Evolutionary conservation across 2,888 invertebrate species (phyloP), one percentile per base, ranked within the genome.

Genomic region (Drosophila antonietae): DNA sequence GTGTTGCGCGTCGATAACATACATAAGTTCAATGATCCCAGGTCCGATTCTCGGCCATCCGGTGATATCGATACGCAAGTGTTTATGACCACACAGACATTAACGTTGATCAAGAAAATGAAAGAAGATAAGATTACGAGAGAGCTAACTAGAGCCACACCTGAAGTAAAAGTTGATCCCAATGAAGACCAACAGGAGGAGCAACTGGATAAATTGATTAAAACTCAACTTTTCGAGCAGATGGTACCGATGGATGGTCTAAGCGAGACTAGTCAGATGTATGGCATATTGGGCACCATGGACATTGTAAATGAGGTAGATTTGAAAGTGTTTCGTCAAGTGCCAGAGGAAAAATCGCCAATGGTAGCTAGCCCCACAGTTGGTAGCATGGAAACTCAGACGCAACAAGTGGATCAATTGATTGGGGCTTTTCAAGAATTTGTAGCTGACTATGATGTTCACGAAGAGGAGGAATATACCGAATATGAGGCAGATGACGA

Each of bases 401-500:
- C 75, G 0, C 35, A 31, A 0, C n/a, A 37, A 1, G 53, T 60
- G 14, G 73, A 75, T 60, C 37, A 70, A 8, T 10, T 78, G 2
- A 64, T 75, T 28, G 49, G 68, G 10, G 46, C 51, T 1, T 33
- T 80, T 0, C 51, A 63, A 4, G 43, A 70, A 14, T 31, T 78
- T 0, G n/a, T 78, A 18, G 37, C 12, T 2, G 39, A 28, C 3
- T 55, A 55, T n/a, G 18, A 49, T 10, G 15, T 3, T n/a, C 0
- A 4, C 6, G n/a, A 18, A 10, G 18, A 20, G 6, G 46, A 69
- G 28, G 53, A 52, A 18, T 15, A 2, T 14, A n/a, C 28, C 7
- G 67, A 79, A 14, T 79, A 79, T 44, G 80, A 79, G 39, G 79
- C 77, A 0, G 80, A 79, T 23, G 79, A 76, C 46, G 80, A 79